Evolutionary conservation across 2,888 invertebrate species (phyloP).

Genomic region (Meloe dianella): DNA sequence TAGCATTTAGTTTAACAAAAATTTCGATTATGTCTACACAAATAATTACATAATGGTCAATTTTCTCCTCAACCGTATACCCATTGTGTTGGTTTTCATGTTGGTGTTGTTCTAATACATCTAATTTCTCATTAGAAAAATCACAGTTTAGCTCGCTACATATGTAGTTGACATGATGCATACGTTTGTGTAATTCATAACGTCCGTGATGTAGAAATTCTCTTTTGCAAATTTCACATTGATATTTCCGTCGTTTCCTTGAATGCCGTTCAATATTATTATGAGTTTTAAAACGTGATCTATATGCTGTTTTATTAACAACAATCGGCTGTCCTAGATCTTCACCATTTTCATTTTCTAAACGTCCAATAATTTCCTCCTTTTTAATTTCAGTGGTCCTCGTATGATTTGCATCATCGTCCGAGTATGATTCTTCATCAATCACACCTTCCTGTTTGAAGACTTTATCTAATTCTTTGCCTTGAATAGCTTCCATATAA

Average conservation of each 20-base stretch:
- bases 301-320: slow-evolving; percentile 58
- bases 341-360: slow-evolving; percentile 67
- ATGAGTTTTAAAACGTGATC: slow-evolving; percentile 21
- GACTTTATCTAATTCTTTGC: slow-evolving; percentile 76
- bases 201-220: slow-evolving; percentile 62
- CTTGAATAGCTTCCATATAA: slow-evolving; percentile 65
- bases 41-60: slow-evolving; percentile 48
- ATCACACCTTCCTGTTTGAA: slow-evolving; percentile 75
- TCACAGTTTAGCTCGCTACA: slow-evolving; percentile 57
- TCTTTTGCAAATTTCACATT: slow-evolving; percentile 63
- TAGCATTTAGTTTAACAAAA: not conserved
- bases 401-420: slow-evolving; percentile 43
- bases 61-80: slow-evolving; percentile 59
- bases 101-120: slow-evolving; percentile 65
- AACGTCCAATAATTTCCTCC: slow-evolving; percentile 69
- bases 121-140: slow-evolving; percentile 56
- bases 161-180: slow-evolving; percentile 68
- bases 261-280: slow-evolving; percentile 15
- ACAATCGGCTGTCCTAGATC: slow-evolving; percentile 69
- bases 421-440: slow-evolving; percentile 58
- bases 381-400: slow-evolving; percentile 34
- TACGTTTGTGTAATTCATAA: slow-evolving; percentile 64
- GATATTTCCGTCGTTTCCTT: slow-evolving; percentile 56
- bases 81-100: slow-evolving; percentile 62
- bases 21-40: not conserved